These are phyloP conservation scores for Drosophila paranaensis DNA, from an alignment of 2,888 invertebrate species.

Conservation along the genomic window DNA sequence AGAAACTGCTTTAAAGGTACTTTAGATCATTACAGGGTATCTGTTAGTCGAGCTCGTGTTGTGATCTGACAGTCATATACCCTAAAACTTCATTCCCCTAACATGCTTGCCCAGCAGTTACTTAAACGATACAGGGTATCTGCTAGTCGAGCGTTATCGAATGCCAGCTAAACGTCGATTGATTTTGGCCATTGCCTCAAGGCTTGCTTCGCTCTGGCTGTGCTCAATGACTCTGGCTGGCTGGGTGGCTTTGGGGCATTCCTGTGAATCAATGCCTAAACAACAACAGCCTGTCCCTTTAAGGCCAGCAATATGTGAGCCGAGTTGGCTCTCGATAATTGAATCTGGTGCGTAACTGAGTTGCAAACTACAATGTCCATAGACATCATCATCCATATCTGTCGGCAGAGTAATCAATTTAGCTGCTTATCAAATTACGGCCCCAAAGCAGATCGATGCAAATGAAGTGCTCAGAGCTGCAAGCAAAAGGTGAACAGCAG, in stretches of 20 bases:
- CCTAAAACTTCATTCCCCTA: neutral
- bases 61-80: too few species aligned
- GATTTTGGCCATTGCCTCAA: neutral
- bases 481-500: constrained; percentile 15
- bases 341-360: constrained; percentile 28
- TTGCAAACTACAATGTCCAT: neutral
- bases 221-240: constrained; percentile 1
- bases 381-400: neutral
- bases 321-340: constrained; percentile 7
- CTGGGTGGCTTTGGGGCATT: neutral
- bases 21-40: neutral
- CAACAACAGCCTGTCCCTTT: neutral
- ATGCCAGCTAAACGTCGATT: neutral
- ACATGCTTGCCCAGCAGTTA: neutral
- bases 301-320: constrained; percentile 1
- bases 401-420: constrained; percentile 21
- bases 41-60: neutral
- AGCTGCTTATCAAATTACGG: constrained; percentile 23
- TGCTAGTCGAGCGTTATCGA: neutral
- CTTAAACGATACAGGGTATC: neutral
- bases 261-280: neutral
- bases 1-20: neutral
- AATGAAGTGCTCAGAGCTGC: constrained; percentile 50
- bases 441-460: constrained; percentile 16
- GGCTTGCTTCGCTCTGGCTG: neutral